phyloP scores from a whole-genome alignment of 2,113 vertebrate genomes.

The Equus przewalskii region DNA sequence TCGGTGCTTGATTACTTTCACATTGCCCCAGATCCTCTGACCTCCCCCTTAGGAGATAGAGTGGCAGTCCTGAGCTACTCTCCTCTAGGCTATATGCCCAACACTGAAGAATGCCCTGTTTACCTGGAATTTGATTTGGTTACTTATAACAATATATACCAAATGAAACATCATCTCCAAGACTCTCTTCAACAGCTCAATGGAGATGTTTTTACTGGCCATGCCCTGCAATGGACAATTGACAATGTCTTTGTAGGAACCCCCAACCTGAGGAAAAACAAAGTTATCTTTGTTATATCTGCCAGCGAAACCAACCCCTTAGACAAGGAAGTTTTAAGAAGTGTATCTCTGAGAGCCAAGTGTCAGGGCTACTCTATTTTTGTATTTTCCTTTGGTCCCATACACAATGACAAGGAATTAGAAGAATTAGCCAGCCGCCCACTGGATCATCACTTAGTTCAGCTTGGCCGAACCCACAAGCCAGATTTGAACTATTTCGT shows the following conservation, averaged over 20 bases:
- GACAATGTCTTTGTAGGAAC: slow-evolving; percentile 82
- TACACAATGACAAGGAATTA: slow-evolving; percentile 85
- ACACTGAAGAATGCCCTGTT: slow-evolving; percentile 67
- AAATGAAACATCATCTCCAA: slow-evolving; percentile 83
- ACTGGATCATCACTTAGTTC: slow-evolving; percentile 89
- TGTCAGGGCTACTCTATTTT: slow-evolving; percentile 91
- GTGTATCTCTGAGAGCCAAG: slow-evolving; percentile 86
- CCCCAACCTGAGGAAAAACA: slow-evolving; percentile 78
- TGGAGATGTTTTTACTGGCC: slow-evolving; percentile 75
- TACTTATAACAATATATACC: slow-evolving; percentile 62
- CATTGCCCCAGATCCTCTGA: slow-evolving; percentile 66
- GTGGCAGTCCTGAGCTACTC: slow-evolving; percentile 82
- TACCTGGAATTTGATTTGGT: slow-evolving; percentile 85
- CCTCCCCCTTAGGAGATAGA: slow-evolving; percentile 76
- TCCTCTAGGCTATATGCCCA: slow-evolving; percentile 61
- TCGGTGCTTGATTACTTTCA: slow-evolving; percentile 82
- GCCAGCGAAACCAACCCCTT: slow-evolving; percentile 75
- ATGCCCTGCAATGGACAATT: slow-evolving; percentile 82
- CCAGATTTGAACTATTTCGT: slow-evolving; percentile 87
- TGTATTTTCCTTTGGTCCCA: slow-evolving; percentile 88
- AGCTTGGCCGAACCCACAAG: slow-evolving; percentile 84
- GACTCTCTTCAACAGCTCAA: slow-evolving; percentile 69
- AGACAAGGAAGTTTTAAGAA: slow-evolving; percentile 86
- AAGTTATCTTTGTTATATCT: slow-evolving; percentile 84
- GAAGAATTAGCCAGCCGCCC: slow-evolving; percentile 89